Evolutionary conservation across 2,888 invertebrate genomes (phyloP).

Genomic region (Heliconius charithonia): DNA sequence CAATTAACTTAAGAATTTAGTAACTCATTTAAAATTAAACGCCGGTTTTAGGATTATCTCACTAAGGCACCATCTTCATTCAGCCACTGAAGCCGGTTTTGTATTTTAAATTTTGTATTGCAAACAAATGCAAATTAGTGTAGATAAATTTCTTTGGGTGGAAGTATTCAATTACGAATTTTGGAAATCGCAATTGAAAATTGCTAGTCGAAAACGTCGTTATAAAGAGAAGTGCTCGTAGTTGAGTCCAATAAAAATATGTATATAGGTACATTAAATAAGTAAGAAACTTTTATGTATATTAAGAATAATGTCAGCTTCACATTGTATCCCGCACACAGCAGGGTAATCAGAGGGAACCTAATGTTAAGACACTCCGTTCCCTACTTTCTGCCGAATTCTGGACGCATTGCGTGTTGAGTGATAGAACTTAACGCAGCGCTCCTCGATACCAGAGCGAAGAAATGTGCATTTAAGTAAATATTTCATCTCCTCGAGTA

Average conservation of each 20-base stretch:
- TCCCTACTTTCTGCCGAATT: too few relatives aligned
- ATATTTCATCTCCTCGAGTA: too few relatives aligned
- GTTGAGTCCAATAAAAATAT: not conserved
- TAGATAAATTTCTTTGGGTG: not conserved
- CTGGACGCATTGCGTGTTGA: too few relatives aligned
- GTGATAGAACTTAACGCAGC: too few relatives aligned
- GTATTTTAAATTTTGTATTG: conserved; percentile 8
- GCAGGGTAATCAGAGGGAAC: too few relatives aligned
- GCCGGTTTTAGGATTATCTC: not conserved
- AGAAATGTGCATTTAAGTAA: too few relatives aligned
- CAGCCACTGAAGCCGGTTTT: not conserved
- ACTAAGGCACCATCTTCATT: conserved; percentile 15
- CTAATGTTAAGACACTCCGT: too few relatives aligned
- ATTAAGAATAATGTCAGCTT: too few relatives aligned
- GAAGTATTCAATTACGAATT: not conserved
- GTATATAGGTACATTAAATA: too few relatives aligned
- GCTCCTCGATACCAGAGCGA: too few relatives aligned
- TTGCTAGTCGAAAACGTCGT: not conserved
- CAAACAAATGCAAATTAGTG: conserved; percentile 23
- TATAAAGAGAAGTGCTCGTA: not conserved
- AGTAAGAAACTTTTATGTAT: too few relatives aligned
- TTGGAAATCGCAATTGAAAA: not conserved
- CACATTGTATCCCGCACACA: too few relatives aligned
- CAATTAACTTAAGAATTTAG: not conserved
- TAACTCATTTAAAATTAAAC: conserved; percentile 16